Evolutionary conservation across 2,888 invertebrate genomes (phyloP), one percentile per base, ranked within the genome.

Genomic region (Geophilus truncorum): DNA sequence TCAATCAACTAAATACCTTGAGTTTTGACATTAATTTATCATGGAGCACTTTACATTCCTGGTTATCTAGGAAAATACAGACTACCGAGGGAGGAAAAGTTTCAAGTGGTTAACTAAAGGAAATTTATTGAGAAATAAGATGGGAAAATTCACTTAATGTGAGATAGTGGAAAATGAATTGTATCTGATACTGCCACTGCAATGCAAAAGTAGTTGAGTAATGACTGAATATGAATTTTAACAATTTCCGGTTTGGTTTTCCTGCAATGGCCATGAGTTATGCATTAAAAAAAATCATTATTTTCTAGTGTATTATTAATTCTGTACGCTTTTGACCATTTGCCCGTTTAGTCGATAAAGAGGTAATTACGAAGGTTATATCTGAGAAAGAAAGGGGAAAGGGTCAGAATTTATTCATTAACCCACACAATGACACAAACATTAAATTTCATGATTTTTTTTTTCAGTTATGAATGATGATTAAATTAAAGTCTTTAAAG

Each of bases 11-110:
- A 28, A 25, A 12, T 10, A 70, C 28, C 28, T 70, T 45, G 12
- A 45, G n/a, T n/a, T 28, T 70, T 70, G 51, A 51, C 51, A 18
- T 70, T 70, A 70, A 70, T 70, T 70, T 70, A 70, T 70, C 70
- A 70, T 70, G 25, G 6, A 2, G 25, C 70, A 70, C 70, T 70
- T 70, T 70, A 70, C 70, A 70, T 28, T 28, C 70, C 5, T 9
- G 25, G 5, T 70, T 70, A 70, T 70, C 70, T 6, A 23, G 12
- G 15, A 28, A 51, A 51, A 51, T n/a, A 18, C 18, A 51, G 1
- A 32, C 9, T 32, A 18, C 18, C n/a, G 10, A 18, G 18, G 21
- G 15, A 40, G 40, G 40, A 18, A 0, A 51, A 0, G 18, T 7
- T 51, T 51, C 51, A 51, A 51, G 51, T 51, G 51, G 51, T 51